Percentiles rank a stretch among this genome's conserved stretches.
Evolutionary conservation across 1,140 invertebrate species (phyloP).

Genomic region (Lepidurus apus): DNA sequence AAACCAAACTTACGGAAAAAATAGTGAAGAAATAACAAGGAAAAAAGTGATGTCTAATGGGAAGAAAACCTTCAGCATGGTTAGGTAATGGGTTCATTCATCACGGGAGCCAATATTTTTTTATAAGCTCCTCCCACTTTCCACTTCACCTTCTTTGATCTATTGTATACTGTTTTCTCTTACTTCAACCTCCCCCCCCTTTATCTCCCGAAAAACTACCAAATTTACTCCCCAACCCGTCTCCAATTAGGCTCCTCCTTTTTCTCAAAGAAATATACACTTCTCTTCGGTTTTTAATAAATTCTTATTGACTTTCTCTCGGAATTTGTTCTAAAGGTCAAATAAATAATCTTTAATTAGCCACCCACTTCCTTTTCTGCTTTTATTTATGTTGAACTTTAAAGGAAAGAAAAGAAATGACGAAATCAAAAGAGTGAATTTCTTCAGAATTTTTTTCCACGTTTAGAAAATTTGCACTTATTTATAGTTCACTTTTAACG

Average conservation of each 20-base stretch:
- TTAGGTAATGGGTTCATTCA: conserved; percentile 14
- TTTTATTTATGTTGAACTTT: too few species aligned
- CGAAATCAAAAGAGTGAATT: too few species aligned
- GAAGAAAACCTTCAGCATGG: background rate
- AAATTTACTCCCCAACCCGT: background rate
- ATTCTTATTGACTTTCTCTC: too few species aligned
- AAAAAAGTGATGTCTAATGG: background rate
- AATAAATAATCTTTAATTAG: too few species aligned
- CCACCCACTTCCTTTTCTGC: too few species aligned
- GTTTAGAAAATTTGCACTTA: too few species aligned
- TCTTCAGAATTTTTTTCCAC: too few species aligned
- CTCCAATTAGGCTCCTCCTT: background rate
- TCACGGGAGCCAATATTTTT: conserved; percentile 11
- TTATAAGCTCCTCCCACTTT: background rate
- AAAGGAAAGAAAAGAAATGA: too few species aligned
- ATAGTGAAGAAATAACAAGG: background rate
- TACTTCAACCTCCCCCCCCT: background rate
- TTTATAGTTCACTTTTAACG: too few species aligned
- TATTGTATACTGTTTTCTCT: background rate
- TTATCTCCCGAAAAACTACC: background rate
- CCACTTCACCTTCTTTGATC: background rate
- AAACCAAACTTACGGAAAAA: background rate
- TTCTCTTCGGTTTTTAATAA: too few species aligned
- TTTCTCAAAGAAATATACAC: too few species aligned
- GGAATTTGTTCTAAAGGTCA: too few species aligned